Conservation (phyloP, 2,888 invertebrate genomes). For the Rhingia rostrata region DNA sequence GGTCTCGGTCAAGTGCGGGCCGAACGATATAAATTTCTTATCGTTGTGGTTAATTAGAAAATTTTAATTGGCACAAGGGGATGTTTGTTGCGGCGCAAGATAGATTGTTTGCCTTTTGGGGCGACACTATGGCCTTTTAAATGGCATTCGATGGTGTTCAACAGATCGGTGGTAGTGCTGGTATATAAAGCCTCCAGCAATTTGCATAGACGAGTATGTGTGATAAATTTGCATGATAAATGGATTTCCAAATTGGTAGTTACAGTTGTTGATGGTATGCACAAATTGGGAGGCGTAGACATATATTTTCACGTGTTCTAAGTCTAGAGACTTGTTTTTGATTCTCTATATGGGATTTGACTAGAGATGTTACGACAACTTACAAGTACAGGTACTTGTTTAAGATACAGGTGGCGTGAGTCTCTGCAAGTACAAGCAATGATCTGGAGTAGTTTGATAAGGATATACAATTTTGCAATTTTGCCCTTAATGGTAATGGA, state of each 20-base stretch:
- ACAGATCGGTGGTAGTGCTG: neutral
- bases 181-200: neutral
- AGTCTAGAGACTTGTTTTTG: too few relatives aligned
- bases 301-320: too few relatives aligned
- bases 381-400: too few relatives aligned
- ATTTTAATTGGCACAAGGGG: constrained; percentile 63
- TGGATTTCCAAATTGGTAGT: constrained; percentile 31
- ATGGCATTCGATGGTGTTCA: constrained; percentile 5
- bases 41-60: constrained; percentile 67
- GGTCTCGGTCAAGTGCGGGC: neutral
- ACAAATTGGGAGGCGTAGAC: too few relatives aligned
- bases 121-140: constrained; percentile 48
- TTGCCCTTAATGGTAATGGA: too few relatives aligned
- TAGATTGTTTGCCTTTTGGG: constrained; percentile 34
- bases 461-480: too few relatives aligned
- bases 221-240: constrained; percentile 57
- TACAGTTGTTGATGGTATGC: neutral
- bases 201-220: constrained; percentile 29
- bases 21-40: constrained; percentile 23
- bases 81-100: neutral
- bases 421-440: too few relatives aligned
- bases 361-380: too few relatives aligned
- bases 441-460: too few relatives aligned
- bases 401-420: too few relatives aligned
- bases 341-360: too few relatives aligned